These are phyloP conservation scores for Sitophilus oryzae DNA, from an alignment of 1,140 invertebrate genomes.

Conservation along the genomic window DNA sequence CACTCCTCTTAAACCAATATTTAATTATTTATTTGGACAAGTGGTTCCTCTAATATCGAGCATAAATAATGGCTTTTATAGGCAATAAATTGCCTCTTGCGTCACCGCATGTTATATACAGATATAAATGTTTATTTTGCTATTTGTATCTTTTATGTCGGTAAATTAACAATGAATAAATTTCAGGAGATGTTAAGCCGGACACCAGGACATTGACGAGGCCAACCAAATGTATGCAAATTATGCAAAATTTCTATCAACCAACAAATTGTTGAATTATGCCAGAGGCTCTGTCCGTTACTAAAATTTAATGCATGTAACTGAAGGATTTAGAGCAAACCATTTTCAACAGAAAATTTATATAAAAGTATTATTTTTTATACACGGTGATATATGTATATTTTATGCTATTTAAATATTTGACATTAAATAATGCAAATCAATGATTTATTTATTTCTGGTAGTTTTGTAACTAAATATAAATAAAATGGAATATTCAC, in stretches of 20 bases:
- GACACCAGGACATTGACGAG: not conserved
- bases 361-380: too few relatives aligned
- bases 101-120: not conserved
- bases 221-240: not conserved
- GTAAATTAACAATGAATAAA: not conserved
- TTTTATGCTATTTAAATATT: too few relatives aligned
- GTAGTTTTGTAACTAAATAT: too few relatives aligned
- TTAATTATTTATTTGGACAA: too few relatives aligned
- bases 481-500: too few relatives aligned
- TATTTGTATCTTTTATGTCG: not conserved
- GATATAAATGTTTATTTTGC: not conserved
- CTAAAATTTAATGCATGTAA: not conserved
- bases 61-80: not conserved
- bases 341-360: too few relatives aligned
- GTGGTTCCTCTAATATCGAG: too few relatives aligned
- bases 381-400: too few relatives aligned
- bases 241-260: not conserved
- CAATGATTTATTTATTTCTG: too few relatives aligned
- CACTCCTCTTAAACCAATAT: too few relatives aligned
- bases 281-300: not conserved
- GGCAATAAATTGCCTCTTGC: not conserved
- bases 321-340: too few relatives aligned
- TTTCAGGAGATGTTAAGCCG: not conserved
- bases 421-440: too few relatives aligned
- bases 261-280: not conserved